These are phyloP conservation scores for Lepus europaeus DNA, from an alignment of 2,113 vertebrate species.

Conservation along the genomic window DNA sequence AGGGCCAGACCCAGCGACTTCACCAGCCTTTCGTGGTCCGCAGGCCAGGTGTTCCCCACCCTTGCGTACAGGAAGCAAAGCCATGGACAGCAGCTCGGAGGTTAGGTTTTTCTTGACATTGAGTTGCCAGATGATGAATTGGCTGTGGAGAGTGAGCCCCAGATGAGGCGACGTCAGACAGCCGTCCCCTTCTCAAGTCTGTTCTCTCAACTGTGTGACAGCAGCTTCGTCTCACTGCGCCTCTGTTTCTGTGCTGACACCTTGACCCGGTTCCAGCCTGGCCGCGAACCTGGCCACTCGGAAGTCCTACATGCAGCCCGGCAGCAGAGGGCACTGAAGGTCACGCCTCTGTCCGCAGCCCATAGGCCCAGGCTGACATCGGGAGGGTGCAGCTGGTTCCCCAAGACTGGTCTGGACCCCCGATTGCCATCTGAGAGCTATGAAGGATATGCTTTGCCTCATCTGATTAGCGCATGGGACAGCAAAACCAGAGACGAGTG, in stretches of 20 bases:
- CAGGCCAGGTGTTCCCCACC: too few species aligned
- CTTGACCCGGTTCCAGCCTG: not conserved
- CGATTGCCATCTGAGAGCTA: not conserved
- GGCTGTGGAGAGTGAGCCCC: constrained; percentile 30
- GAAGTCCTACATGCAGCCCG: not conserved
- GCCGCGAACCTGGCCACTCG: not conserved
- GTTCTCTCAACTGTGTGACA: not conserved
- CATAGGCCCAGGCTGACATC: not conserved
- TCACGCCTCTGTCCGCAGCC: not conserved
- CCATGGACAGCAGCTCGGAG: not conserved
- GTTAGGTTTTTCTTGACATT: constrained; percentile 26
- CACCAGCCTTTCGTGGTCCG: too few species aligned
- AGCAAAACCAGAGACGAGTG: constrained; percentile 17
- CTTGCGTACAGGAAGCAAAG: constrained; percentile 10
- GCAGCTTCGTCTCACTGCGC: not conserved
- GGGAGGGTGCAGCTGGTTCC: not conserved
- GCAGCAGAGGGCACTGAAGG: not conserved
- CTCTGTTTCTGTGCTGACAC: not conserved
- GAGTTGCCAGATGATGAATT: constrained; percentile 21
- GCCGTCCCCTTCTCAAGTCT: not conserved
- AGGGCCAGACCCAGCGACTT: too few species aligned
- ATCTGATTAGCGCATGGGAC: not conserved
- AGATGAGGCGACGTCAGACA: not conserved
- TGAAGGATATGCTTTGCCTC: not conserved
- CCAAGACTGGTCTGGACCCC: constrained; percentile 23